Conservation (phyloP, 2,113 vertebrate species). For the Physeter macrocephalus region DNA sequence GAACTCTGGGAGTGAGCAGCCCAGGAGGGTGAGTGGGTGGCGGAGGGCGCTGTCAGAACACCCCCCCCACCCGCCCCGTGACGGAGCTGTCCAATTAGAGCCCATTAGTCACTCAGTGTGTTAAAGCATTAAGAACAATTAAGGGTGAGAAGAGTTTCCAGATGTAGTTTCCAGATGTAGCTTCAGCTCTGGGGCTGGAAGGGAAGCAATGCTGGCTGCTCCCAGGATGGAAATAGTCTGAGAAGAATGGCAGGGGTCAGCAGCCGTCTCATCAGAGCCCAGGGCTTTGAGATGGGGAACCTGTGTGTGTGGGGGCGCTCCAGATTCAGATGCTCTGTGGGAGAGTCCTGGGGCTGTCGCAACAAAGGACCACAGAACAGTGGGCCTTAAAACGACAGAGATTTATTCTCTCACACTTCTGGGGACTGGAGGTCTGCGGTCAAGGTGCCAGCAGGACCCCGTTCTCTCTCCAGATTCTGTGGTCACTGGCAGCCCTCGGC, state of each 20-base stretch:
- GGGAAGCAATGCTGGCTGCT: conserved; percentile 33
- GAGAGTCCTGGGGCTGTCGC: rapidly evolving
- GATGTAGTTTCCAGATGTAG: conserved; percentile 71
- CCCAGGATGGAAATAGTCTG: conserved; percentile 45
- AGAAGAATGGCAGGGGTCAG: rapidly evolving
- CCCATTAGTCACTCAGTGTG: conserved; percentile 73
- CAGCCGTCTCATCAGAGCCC: background rate
- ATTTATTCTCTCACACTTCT: rapidly evolving
- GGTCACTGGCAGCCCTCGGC: rapidly evolving
- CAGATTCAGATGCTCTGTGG: rapidly evolving
- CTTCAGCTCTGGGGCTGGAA: conserved; percentile 43
- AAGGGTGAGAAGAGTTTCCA: conserved; percentile 78
- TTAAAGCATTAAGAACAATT: conserved; percentile 80
- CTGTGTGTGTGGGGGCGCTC: no score
- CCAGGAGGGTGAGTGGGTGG: background rate
- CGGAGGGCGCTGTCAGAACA: conserved; percentile 14
- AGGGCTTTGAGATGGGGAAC: background rate
- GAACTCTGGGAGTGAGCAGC: background rate
- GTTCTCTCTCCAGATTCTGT: background rate
- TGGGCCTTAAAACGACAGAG: background rate
- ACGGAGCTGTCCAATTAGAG: conserved; percentile 73
- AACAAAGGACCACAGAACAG: rapidly evolving
- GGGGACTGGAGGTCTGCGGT: background rate
- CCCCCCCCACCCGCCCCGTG: no score
- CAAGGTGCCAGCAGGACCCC: rapidly evolving